Percentiles rank a stretch among this genome's conserved stretches.
phyloP scores from a whole-genome alignment of 92 coral and sea anemone genomes.

The Porites rus region DNA sequence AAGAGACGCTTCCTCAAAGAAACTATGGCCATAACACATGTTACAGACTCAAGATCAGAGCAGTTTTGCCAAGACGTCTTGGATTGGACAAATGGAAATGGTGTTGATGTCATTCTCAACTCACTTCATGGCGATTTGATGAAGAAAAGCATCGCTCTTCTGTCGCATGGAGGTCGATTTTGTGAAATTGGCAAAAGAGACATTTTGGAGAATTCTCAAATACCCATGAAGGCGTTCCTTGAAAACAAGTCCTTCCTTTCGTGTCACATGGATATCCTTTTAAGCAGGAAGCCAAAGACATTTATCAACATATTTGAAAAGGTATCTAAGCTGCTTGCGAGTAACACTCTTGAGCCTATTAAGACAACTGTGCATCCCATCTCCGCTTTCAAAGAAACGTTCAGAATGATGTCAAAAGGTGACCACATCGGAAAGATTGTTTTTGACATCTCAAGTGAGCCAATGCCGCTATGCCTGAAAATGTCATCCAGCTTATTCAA shows the following conservation, averaged over 20 bases:
- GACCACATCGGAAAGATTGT: constrained; percentile 1
- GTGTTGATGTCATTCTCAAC: constrained; percentile 4
- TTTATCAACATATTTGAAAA: neutral
- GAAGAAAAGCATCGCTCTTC: neutral
- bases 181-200: constrained; percentile 7
- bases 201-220: neutral
- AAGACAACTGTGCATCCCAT: neutral
- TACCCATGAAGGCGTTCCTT: neutral
- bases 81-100: neutral
- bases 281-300: neutral
- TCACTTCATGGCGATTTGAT: constrained; percentile 2
- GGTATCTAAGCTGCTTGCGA: neutral
- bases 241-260: constrained; percentile 10
- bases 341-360: neutral
- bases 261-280: neutral
- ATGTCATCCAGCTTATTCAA: neutral
- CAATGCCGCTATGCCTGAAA: neutral
- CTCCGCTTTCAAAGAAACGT: constrained; percentile 10
- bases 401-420: constrained; percentile 7
- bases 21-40: neutral
- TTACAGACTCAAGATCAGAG: neutral
- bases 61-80: neutral
- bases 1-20: neutral
- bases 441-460: neutral
- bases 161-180: constrained; percentile 2